Percentiles rank a stretch among this genome's conserved stretches.
phyloP scores from a whole-genome alignment of 2,113 vertebrate species.

The Poecilia latipinna region DNA sequence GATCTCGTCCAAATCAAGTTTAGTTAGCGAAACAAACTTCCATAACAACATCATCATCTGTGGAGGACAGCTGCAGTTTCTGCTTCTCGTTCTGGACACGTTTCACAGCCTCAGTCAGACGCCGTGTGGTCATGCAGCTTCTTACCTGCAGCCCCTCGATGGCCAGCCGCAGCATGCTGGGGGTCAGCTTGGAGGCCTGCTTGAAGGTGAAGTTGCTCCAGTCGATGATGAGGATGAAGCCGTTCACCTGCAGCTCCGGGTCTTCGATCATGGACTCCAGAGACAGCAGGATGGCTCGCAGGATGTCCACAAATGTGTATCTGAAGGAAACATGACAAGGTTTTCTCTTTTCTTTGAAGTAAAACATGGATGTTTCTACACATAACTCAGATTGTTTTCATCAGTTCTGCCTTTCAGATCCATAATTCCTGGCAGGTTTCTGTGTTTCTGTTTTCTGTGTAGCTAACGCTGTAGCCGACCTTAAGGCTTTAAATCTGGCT shows the following conservation, averaged over 20 bases:
- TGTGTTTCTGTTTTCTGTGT: background rate
- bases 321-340: conserved; percentile 60
- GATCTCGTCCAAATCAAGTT: no score
- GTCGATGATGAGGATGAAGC: conserved; percentile 99
- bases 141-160: conserved; percentile 96
- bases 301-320: conserved; percentile 97
- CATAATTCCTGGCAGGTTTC: no score
- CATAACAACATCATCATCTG: no score
- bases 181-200: conserved; percentile 96
- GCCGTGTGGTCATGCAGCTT: background rate
- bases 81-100: no score
- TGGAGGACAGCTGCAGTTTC: no score
- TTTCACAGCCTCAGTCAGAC: background rate
- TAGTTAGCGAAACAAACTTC: no score
- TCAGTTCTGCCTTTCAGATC: no score
- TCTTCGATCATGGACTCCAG: conserved; percentile 99
- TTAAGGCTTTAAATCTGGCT: no score
- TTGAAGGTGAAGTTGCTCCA: conserved; percentile 99
- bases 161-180: conserved; percentile 96
- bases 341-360: background rate
- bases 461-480: no score
- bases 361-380: no score
- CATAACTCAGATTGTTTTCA: no score
- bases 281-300: conserved; percentile 95
- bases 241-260: conserved; percentile 96